These are phyloP conservation scores for Melanotaenia trifasciata DNA, from an alignment of 2,797 vertebrate species.

Conservation along the genomic window DNA sequence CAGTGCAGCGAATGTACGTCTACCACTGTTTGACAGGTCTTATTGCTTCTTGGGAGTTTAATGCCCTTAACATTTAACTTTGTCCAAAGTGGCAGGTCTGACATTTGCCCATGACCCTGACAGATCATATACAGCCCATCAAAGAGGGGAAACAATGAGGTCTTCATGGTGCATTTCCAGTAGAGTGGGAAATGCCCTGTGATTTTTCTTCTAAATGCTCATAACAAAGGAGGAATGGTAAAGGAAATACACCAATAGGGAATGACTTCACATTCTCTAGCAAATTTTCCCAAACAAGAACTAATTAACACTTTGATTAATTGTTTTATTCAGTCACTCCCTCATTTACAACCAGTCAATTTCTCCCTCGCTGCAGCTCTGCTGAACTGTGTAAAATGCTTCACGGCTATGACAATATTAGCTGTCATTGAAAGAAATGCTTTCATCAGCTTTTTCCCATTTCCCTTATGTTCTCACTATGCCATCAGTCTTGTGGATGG, in stretches of 20 bases:
- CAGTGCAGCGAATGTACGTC: conserved; percentile 47
- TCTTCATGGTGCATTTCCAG: conserved; percentile 32
- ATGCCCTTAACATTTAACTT: conserved; percentile 54
- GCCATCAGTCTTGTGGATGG: conserved; percentile 69
- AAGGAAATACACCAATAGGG: conserved; percentile 5
- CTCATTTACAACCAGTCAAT: conserved; percentile 28
- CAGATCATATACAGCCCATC: conserved; percentile 46
- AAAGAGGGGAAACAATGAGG: conserved; percentile 18
- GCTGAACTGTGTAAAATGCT: conserved; percentile 43
- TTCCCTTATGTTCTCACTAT: conserved; percentile 64
- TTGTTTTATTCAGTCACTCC: conserved; percentile 9
- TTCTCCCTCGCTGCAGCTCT: conserved; percentile 16
- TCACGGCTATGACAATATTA: conserved; percentile 52
- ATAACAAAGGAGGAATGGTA: background rate
- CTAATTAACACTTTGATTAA: conserved; percentile 4
- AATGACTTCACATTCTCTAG: background rate
- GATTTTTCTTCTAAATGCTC: conserved; percentile 7
- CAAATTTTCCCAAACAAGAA: conserved; percentile 1
- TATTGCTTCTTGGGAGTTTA: conserved; percentile 55
- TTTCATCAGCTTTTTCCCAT: conserved; percentile 60
- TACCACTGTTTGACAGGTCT: conserved; percentile 55
- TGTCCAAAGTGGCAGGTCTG: conserved; percentile 35
- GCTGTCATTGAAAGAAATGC: conserved; percentile 49
- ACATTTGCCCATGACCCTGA: conserved; percentile 62
- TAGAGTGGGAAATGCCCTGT: conserved; percentile 18